Conservation (phyloP, 2,113 vertebrate species). For the Cervus canadensis region DNA sequence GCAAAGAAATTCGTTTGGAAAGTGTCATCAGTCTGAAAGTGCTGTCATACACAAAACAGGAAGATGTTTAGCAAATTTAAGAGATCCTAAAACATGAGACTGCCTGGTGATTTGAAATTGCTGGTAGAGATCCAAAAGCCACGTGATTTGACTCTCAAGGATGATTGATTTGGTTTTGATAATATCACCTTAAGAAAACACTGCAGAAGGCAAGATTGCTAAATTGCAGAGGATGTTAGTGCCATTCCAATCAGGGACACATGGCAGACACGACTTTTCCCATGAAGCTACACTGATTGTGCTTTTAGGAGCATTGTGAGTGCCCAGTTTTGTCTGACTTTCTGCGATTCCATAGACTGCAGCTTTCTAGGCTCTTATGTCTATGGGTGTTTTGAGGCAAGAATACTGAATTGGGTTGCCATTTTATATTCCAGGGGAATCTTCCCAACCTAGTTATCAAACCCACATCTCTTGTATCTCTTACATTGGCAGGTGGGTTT, state of each 20-base stretch:
- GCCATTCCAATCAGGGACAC: neutral
- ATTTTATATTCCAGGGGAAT: neutral
- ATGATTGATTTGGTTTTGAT: neutral
- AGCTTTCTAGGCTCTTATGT: neutral
- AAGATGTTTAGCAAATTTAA: neutral
- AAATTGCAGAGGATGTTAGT: neutral
- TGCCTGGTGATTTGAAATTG: neutral
- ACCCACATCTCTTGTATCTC: neutral
- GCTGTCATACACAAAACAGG: neutral
- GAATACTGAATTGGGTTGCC: neutral
- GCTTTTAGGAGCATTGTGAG: neutral
- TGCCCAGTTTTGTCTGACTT: neutral
- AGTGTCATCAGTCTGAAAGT: neutral
- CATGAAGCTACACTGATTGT: neutral
- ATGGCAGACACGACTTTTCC: neutral
- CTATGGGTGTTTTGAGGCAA: accelerated
- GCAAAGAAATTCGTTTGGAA: neutral
- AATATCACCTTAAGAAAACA: neutral
- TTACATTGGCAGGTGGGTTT: neutral
- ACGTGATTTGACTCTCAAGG: neutral
- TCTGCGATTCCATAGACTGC: neutral
- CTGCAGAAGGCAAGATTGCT: neutral
- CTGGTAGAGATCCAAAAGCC: neutral
- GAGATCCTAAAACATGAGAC: neutral
- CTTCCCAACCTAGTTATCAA: neutral